Evolutionary conservation across 2,797 vertebrate species (phyloP), one percentile per base, ranked within the genome.

Genomic region (Propithecus perrieri): DNA sequence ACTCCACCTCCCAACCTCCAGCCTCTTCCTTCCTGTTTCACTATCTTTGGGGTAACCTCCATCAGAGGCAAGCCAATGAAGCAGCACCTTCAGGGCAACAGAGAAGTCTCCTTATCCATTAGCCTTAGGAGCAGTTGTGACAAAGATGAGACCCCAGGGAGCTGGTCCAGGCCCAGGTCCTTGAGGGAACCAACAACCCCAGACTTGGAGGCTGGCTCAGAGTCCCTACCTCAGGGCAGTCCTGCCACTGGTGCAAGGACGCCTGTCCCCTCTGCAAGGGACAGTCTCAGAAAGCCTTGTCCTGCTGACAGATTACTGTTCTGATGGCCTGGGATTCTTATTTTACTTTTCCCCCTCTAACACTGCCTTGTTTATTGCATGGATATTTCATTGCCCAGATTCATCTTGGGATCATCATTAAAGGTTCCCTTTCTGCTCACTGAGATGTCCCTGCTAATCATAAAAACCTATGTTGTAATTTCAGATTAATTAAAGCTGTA

Each of bases 401-500:
- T 93, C 96, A 93, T 95, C 95, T 89, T 9, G 7, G 75, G 94
- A 96, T 97, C 94, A 41, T 75, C 0, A 0, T 83, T 97, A 92
- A 86, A 85, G 89, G 93, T 72, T 90, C 96, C 87, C 98, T 96
- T 95, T 94, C 92, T 38, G 96, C 96, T 98, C 79, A 75, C 95
- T 89, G 97, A 98, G 95, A 95, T 81, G 94, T 96, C 90, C 93
- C 95, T 93, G 97, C 89, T 96, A 41, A 97, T 96, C 95, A 24
- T 97, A 97, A 98, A 98, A 98, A 86, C 93, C 97, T 79, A 35
- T 7, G 88, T 26, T 85, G 94, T 96, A 94, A 97, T 98, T 98
- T 97, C 98, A 97, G 96, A 98, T 98, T 98, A 98, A 98, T 98
- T 98, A 98, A 98, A 98, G 97, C 97, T 98, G 97, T 98, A 97